Base-by-base conservation (phyloP, 2,113 vertebrate species). In the Periophthalmus modestus region DNA sequence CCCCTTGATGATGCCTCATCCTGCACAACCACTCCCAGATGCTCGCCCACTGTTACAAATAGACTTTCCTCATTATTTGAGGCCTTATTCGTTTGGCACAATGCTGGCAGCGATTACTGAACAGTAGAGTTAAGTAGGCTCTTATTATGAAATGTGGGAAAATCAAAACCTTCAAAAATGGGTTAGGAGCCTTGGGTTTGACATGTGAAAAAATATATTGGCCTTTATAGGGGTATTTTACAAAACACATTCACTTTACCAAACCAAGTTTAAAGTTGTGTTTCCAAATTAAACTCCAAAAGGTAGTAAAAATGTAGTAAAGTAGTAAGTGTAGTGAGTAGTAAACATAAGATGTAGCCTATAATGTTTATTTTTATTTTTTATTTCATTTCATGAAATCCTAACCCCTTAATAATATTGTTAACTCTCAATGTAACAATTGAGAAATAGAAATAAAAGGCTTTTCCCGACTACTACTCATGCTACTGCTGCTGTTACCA, bases 1-100 rank as follows among this genome's bases (percentile, higher is more conserved):
- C 88, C 84, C 92, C 94, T 95, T 76, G 95, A 97, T 88, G 95
- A 97, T 66, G 95, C 95, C 75, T 93, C 93, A 68, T 95, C 95
- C 91, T 94, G 87, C 93, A 93, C 79, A 95, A 94, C 91, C 88
- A 58, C 94, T 97, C 73, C 89, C 94, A 92, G 94, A 98, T 80
- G 96, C 94, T 96, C 93, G 77, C 80, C 43, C 13, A 70, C 88
- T 47, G 92, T 93, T 93, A 93, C 74, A 79, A 91, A 92, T 85
- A 75, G 74, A 79, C 86, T 87, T 90, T 90, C 77, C 89, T 92
- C 86, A 88, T 92, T 93, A 92, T 90, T 91, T 86, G 36, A 69
- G 67, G 78, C 82, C 91, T 92, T 88, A 90, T 87, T 90, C 75
- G 82, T 83, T 92, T 92, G 89, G 85, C 87, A 82, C 62, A 34